Conservation (phyloP, 2,797 vertebrate genomes). For the Leptodactylus fallax region DNA sequence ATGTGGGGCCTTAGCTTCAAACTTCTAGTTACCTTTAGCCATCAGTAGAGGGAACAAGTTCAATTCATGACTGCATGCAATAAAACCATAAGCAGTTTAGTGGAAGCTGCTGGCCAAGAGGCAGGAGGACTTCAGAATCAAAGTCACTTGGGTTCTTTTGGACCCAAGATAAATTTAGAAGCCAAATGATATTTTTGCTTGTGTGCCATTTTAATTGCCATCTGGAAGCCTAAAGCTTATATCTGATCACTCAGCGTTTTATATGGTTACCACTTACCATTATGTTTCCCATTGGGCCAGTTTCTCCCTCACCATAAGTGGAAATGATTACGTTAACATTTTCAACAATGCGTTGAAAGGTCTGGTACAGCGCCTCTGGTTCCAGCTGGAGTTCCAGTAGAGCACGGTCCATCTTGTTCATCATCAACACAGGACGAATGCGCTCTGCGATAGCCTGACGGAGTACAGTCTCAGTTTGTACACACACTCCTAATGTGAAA, state of each 20-base stretch:
- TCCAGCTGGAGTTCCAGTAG: conserved; percentile 92
- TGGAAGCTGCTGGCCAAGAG: too few relatives aligned
- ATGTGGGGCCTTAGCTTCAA: too few relatives aligned
- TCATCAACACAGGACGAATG: conserved; percentile 96
- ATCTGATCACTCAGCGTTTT: too few relatives aligned
- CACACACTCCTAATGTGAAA: conserved; percentile 84
- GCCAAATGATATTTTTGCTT: too few relatives aligned
- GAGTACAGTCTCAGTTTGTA: conserved; percentile 95
- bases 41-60: too few relatives aligned
- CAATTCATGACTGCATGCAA: too few relatives aligned
- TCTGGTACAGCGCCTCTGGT: conserved; percentile 90
- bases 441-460: conserved; percentile 93
- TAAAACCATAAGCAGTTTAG: too few relatives aligned
- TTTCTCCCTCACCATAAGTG: conserved; percentile 91
- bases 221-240: not conserved
- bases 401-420: conserved; percentile 98
- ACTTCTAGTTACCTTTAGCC: too few relatives aligned
- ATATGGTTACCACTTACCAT: conserved; percentile 76
- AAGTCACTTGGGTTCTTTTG: too few relatives aligned
- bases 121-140: too few relatives aligned
- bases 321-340: conserved; percentile 94
- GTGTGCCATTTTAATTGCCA: too few relatives aligned
- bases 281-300: conserved; percentile 92
- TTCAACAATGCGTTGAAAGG: conserved; percentile 95
- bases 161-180: too few relatives aligned